A percentile compares a stretch with the other conserved stretches of the same genome.
These are phyloP conservation scores for Chelonus formosanus DNA, from an alignment of 2,888 invertebrate genomes.

Conservation along the genomic window DNA sequence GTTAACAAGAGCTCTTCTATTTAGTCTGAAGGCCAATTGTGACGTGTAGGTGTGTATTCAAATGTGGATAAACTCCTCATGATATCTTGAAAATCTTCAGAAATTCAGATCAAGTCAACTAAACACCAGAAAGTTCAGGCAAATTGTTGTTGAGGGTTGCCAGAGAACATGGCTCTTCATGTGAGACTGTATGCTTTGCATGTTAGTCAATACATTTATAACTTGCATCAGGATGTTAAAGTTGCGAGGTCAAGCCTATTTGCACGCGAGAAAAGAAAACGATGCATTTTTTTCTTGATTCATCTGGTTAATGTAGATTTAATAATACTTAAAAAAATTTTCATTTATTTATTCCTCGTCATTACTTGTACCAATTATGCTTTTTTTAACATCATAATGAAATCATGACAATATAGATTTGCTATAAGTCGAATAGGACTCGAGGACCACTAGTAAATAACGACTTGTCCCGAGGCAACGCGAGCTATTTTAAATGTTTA, in stretches of 20 bases:
- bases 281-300: background rate
- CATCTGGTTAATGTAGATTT: slow-evolving; percentile 17
- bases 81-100: no score
- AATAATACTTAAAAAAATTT: background rate
- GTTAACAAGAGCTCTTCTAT: slow-evolving; percentile 18
- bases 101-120: no score
- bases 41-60: no score
- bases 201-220: slow-evolving; percentile 38
- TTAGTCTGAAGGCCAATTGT: no score
- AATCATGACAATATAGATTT: background rate
- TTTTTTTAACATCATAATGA: no score
- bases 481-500: slow-evolving; percentile 39
- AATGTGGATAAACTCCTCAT: no score
- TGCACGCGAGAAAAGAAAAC: no score
- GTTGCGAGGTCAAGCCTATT: slow-evolving; percentile 21
- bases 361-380: no score
- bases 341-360: no score
- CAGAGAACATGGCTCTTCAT: background rate
- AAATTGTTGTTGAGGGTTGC: background rate
- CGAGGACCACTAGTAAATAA: background rate
- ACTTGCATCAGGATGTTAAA: slow-evolving; percentile 26
- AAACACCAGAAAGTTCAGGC: no score
- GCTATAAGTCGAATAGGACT: background rate
- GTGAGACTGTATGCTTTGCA: slow-evolving; percentile 31
- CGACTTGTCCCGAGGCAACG: background rate